phyloP scores from a whole-genome alignment of 1,140 invertebrate species.

The Heliconius melpomene region DNA sequence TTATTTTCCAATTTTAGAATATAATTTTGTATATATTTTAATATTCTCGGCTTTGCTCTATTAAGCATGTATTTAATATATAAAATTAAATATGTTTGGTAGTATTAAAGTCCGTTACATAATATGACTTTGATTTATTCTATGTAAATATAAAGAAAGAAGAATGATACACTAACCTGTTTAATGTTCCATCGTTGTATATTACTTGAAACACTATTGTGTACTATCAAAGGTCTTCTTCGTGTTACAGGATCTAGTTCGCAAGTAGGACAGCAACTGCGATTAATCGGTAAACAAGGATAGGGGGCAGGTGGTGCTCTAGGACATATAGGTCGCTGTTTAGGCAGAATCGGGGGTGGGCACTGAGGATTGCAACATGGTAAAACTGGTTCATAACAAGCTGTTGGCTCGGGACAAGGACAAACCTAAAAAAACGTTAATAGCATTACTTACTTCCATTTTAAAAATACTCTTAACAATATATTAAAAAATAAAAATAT shows the following conservation, averaged over 20 bases:
- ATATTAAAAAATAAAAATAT: no score
- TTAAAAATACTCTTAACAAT: background rate
- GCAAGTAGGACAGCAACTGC: constrained; percentile 61
- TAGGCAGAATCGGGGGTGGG: constrained; percentile 66
- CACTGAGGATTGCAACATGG: constrained; percentile 73
- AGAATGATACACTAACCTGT: constrained; percentile 47
- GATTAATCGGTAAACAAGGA: constrained; percentile 57
- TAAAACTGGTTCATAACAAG: constrained; percentile 66
- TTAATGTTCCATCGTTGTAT: constrained; percentile 42
- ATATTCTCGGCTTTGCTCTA: no score
- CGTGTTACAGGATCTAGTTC: constrained; percentile 67
- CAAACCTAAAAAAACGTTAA: constrained; percentile 49
- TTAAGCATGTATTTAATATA: no score
- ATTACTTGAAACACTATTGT: constrained; percentile 61
- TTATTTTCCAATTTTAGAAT: no score
- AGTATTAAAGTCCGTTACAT: no score
- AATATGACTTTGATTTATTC: no score
- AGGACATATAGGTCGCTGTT: constrained; percentile 69
- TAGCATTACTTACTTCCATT: constrained; percentile 6
- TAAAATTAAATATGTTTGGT: no score
- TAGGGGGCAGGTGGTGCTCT: constrained; percentile 59
- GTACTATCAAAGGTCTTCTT: constrained; percentile 63
- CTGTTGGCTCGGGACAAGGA: constrained; percentile 63
- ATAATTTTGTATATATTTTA: no score
- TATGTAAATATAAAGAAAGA: no score